Base-by-base conservation (phyloP, 2,888 invertebrate genomes). In the Crepidodera aurea region DNA sequence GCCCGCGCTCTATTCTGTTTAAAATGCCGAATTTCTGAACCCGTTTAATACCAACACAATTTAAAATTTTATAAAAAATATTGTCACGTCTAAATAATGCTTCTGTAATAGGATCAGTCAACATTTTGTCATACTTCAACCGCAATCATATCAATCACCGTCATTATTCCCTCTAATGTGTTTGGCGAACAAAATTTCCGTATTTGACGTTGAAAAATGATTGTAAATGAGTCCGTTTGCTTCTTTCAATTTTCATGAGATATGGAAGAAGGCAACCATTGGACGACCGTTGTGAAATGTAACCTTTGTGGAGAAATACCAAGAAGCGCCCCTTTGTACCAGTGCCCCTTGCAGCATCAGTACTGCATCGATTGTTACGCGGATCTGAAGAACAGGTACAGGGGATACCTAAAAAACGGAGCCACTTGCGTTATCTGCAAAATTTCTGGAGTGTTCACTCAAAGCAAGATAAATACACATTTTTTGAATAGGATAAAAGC, bases 301-400 rank as follows among this genome's bases (percentile, higher is more conserved):
- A 73, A 69, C 39, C 61, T 75, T 13, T 80, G 80, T 65, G 71
- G 73, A 56, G 66, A 73, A 27, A 75, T 74, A 25, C 77, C 77
- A 8, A 77, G 77, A 56, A 67, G 62, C 44, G 72, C 75, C 22
- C 78, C 78, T 3, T 55, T 79, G 10, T 79, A 74, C 60, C 72
- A 74, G 64, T 81, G 80, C 66, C 71, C 72, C 19, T 63, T 74
- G 60, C 75, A 75, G 37, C 79, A 80, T 62, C 72, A 74, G 32
- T 71, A 77, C 60, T 81, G 80, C 66, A 65, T 66, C 37, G 65
- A 69, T 22, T 81, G 80, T 69, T 78, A 73, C 63, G 64, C 70
- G 37, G 64, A 71, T 55, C 61, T 78, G 27, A 73, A 69, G 51
- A 70, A 65, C 50, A 69, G 68, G 39, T 69, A 71, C 44, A 65